Conservation (phyloP, 92 coral and sea anemone species). For the Zoanthus sociatus region DNA sequence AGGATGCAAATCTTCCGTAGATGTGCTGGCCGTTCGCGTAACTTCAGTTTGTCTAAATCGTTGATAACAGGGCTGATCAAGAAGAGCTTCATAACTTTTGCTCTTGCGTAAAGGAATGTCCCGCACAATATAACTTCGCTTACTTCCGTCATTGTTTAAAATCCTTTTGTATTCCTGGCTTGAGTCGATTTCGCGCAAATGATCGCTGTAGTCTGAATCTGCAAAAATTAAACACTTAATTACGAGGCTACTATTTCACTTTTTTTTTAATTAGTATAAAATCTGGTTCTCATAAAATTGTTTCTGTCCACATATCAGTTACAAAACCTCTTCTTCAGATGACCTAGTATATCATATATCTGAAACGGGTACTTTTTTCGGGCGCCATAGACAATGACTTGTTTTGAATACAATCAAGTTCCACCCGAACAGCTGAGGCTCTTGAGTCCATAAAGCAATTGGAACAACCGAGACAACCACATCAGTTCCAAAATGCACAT, state of each 20-base stretch:
- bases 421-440: too few relatives aligned
- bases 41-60: slow-evolving; percentile 26
- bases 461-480: too few relatives aligned
- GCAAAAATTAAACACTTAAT: background rate
- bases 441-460: too few relatives aligned
- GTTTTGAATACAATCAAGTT: too few relatives aligned
- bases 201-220: slow-evolving; percentile 45
- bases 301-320: too few relatives aligned
- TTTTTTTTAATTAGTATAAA: too few relatives aligned
- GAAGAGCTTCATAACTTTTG: slow-evolving; percentile 35
- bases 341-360: too few relatives aligned
- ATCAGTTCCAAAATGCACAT: too few relatives aligned
- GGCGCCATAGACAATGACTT: too few relatives aligned
- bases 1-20: slow-evolving; percentile 71
- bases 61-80: slow-evolving; percentile 29
- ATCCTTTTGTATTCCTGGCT: slow-evolving; percentile 30
- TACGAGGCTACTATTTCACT: background rate
- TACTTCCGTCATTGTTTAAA: slow-evolving; percentile 30
- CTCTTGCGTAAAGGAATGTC: slow-evolving; percentile 38
- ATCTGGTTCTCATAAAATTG: too few relatives aligned
- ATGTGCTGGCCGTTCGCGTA: slow-evolving; percentile 71
- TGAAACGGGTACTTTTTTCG: too few relatives aligned
- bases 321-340: too few relatives aligned
- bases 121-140: slow-evolving; percentile 28
- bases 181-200: slow-evolving; percentile 1